Evolutionary conservation across 2,113 vertebrate genomes (phyloP), one percentile per base, ranked within the genome.

Genomic region (Odontesthes bonariensis): DNA sequence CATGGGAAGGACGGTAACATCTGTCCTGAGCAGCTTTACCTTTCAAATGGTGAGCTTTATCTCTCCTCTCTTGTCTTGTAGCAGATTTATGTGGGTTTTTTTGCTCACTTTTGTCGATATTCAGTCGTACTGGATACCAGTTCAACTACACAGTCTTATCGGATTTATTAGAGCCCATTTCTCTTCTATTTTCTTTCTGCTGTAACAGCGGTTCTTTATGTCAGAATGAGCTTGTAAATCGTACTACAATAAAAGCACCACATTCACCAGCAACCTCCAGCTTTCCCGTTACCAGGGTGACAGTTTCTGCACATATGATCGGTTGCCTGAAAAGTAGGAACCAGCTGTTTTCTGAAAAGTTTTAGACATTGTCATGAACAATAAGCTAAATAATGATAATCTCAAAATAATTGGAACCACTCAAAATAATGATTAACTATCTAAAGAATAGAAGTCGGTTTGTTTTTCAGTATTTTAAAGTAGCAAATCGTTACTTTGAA

Each of bases 1-100:
- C 31, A 98, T 99, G 97, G 97, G 98, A 92, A 96, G 97, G 90
- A 99, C 97, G 3, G 1, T 97, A 86, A 99, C 96, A 42, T 92
- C 94, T 1, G 82, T 99, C 69, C 76, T 94, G 82, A 95, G 95
- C 88, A 96, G 96, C 55, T 96, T 99, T 89, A 89, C 92, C 80
- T 96, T 99, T 91, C 98, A 99, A 92, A 96, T 98, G 97, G 98
- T 99, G 94, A 97, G 89, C 1, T n/a, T 46, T 53, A 5, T 16
- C 6, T 51, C 13, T 40, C 13, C 1, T 22, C 14, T 61, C 0
- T 53, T 5, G 0, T 47, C 20, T 59, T 57, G 32, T 58, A n/a
- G 27, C 27, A 27, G 27, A 27, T 27, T 27, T 27, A 27, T 3
- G 27, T 27, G 27, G 1, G 27, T 27, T 27, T 27, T 27, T 27